Percentiles rank a stretch among this genome's conserved stretches.
These are phyloP conservation scores for Regulus satrapa DNA, from an alignment of 2,113 vertebrate species.

Conservation along the genomic window DNA sequence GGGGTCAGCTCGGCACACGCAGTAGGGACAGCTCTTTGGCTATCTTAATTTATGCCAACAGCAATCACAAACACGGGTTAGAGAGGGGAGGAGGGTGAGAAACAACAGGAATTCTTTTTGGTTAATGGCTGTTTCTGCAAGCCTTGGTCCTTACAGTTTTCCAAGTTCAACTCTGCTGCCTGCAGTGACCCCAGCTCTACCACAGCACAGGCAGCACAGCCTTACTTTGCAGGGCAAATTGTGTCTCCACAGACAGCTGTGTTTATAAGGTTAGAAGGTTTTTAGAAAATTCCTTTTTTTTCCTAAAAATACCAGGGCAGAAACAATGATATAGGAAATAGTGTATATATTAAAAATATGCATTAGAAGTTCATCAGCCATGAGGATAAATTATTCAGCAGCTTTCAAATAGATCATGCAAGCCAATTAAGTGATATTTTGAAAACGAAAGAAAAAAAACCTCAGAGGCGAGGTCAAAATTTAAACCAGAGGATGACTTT, in stretches of 20 bases:
- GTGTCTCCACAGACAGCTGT: neutral
- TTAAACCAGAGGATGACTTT: neutral
- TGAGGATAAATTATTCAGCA: neutral
- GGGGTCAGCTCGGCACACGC: neutral
- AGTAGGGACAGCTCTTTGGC: neutral
- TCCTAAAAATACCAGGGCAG: neutral
- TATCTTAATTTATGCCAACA: neutral
- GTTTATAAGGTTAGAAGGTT: neutral
- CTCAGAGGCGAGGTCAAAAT: neutral
- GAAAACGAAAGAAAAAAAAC: neutral
- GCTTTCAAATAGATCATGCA: neutral
- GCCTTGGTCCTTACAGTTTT: neutral
- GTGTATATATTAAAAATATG: neutral
- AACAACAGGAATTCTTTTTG: neutral
- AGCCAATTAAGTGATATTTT: neutral
- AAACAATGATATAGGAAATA: neutral
- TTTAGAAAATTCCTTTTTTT: neutral
- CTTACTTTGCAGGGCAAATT: neutral
- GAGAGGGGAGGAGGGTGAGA: neutral
- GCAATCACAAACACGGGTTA: neutral
- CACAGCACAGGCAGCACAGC: neutral
- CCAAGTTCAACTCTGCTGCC: neutral
- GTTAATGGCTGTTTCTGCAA: neutral
- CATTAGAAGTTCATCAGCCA: neutral
- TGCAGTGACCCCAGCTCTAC: neutral